A percentile compares a stretch with the other conserved stretches of the same genome.
phyloP scores from a whole-genome alignment of 2,888 invertebrate genomes.

The Idaea biselata region DNA sequence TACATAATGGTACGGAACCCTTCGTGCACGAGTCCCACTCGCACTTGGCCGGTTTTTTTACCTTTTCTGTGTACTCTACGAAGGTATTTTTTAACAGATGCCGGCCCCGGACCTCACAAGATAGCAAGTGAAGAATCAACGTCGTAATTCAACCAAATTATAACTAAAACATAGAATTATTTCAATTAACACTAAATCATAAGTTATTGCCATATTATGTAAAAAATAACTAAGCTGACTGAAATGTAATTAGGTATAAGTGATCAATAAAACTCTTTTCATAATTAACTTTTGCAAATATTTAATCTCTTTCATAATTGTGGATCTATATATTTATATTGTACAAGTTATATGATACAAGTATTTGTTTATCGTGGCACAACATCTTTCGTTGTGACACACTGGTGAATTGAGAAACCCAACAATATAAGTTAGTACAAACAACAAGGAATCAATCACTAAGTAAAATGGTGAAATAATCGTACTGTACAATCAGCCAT shows the following conservation, averaged over 20 bases:
- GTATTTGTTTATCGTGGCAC: conserved; percentile 67
- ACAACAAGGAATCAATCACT: conserved; percentile 48
- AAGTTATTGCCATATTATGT: conserved; percentile 38
- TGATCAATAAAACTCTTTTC: conserved; percentile 60
- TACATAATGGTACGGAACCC: no score
- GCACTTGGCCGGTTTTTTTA: no score
- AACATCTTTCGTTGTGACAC: conserved; percentile 49
- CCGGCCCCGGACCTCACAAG: conserved; percentile 82
- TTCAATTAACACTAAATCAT: conserved; percentile 36
- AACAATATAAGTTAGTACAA: conserved; percentile 47
- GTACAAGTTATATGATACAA: conserved; percentile 80
- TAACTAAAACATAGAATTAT: conserved; percentile 49
- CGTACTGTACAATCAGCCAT: conserved; percentile 65
- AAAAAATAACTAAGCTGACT: conserved; percentile 50
- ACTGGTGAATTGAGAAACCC: conserved; percentile 54
- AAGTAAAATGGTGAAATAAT: conserved; percentile 56
- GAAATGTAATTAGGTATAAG: conserved; percentile 40
- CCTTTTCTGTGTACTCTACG: neutral
- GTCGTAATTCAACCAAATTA: conserved; percentile 36
- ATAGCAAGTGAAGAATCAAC: conserved; percentile 53
- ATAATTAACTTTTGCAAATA: conserved; percentile 80
- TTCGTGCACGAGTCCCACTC: no score
- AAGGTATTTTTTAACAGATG: conserved; percentile 50
- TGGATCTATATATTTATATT: conserved; percentile 82
- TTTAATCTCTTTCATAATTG: conserved; percentile 82